These are phyloP conservation scores for Pissodes strobi DNA, from an alignment of 1,140 invertebrate genomes.

Conservation along the genomic window DNA sequence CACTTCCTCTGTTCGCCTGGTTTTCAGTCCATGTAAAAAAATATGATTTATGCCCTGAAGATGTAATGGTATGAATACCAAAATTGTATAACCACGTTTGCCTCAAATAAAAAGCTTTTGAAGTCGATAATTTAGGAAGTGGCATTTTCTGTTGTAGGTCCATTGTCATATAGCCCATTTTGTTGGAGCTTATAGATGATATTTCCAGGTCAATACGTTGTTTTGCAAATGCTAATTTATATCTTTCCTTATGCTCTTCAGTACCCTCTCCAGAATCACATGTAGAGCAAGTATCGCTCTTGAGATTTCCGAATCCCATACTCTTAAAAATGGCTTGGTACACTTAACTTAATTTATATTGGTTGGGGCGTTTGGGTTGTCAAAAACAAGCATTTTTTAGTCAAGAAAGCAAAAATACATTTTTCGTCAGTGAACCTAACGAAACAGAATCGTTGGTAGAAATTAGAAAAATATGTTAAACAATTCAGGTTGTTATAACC, in stretches of 20 bases:
- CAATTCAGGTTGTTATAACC: no score
- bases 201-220: constrained; percentile 14
- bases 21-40: constrained; percentile 37
- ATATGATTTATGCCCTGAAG: neutral
- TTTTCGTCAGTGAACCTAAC: no score
- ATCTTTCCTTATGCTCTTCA: constrained; percentile 33
- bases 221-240: constrained; percentile 23
- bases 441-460: no score
- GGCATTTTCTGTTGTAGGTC: constrained; percentile 44
- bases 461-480: no score
- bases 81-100: constrained; percentile 44
- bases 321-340: no score
- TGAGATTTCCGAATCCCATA: constrained; percentile 43
- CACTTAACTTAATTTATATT: no score
- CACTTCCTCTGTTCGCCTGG: constrained; percentile 23
- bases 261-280: constrained; percentile 36
- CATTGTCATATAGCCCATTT: constrained; percentile 38
- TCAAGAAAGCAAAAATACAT: no score
- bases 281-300: constrained; percentile 41
- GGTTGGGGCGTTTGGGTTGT: no score
- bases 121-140: constrained; percentile 37
- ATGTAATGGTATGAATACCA: constrained; percentile 26
- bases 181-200: neutral
- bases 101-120: constrained; percentile 42
- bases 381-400: no score